A percentile compares a stretch with the other conserved stretches of the same genome.
These are phyloP conservation scores for Cydia fagiglandana DNA, from an alignment of 1,140 invertebrate species.

Conservation along the genomic window DNA sequence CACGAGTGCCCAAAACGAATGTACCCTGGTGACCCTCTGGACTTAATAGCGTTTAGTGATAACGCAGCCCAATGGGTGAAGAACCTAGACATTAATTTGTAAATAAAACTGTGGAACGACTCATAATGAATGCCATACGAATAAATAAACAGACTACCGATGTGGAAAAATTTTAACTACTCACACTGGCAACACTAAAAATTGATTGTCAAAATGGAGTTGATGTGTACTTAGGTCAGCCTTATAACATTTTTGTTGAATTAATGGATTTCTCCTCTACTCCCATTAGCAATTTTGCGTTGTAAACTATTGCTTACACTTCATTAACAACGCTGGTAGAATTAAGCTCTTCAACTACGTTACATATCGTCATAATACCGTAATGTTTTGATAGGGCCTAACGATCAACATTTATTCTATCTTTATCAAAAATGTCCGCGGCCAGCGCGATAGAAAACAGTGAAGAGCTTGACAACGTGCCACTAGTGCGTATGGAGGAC, in stretches of 20 bases:
- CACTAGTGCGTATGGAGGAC: conserved; percentile 64
- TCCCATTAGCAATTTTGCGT: not conserved
- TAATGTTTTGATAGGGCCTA: conserved; percentile 37
- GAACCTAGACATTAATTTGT: too few species aligned
- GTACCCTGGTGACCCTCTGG: too few species aligned
- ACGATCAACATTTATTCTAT: not conserved
- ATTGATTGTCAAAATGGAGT: conserved; percentile 29
- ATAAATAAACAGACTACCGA: too few species aligned
- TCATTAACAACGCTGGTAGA: not conserved
- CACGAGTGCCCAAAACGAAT: too few species aligned
- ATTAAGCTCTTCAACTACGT: not conserved
- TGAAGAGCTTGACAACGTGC: conserved; percentile 61
- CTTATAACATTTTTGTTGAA: conserved; percentile 1
- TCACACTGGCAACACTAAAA: conserved; percentile 5
- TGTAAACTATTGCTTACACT: conserved; percentile 12
- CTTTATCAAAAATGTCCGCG: conserved; percentile 50
- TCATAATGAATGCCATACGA: too few species aligned
- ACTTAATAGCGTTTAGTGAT: too few species aligned
- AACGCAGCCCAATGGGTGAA: too few species aligned
- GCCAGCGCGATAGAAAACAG: conserved; percentile 52
- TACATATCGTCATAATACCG: not conserved
- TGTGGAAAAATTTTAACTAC: not conserved
- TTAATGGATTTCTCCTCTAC: conserved; percentile 19
- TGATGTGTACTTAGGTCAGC: conserved; percentile 17
- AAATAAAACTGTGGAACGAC: too few species aligned